Base-by-base conservation (phyloP, 2,113 vertebrate species). In the Platanista minor region DNA sequence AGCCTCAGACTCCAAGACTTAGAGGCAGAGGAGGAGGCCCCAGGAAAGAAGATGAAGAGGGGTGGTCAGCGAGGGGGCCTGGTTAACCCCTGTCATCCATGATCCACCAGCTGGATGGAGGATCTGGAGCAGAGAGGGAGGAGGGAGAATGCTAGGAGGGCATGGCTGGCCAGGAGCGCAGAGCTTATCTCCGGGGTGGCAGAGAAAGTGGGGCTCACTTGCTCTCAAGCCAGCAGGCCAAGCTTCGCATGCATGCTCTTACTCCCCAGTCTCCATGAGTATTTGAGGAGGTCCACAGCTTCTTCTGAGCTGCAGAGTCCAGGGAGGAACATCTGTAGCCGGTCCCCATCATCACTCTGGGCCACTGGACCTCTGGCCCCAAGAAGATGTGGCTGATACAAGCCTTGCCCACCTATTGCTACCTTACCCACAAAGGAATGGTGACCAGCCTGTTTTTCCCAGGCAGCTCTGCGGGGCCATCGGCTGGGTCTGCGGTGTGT, bases 401-500 rank as follows among this genome's bases (percentile, higher is more conserved):
- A 36, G 14, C 11, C 71, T 80, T 3, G 7, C n/a, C 52, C 36
- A 5, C 74, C 87, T 10, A 25, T 64, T 25, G 8, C 67, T 41
- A 52, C 41, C 91, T 57, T n/a, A 31, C 57, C 33, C 29, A 39
- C 43, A 25, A 71, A 52, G 31, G 8, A 36, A n/a, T 7, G 29
- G 64, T 54, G 69, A 41, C 36, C n/a, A 7, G 43, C 21, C 52
- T 71, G 20, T 57, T 52, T 62, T 41, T 49, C 85, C 77, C 69
- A 31, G 9, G 14, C 17, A 21, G 33, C 4, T 15, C 80, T 27
- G 23, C 12, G 39, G 62, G 67, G 57, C 64, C 39, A 29, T 14
- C 4, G 0, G 0, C 31, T 33, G 33, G 54, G 23, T 81, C 81
- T 54, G 9, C 43, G 18, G 29, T 33, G 54, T n/a, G 8, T 20